Evolutionary conservation across 2,888 invertebrate species (phyloP).

Genomic region (Ligdia adustata): DNA sequence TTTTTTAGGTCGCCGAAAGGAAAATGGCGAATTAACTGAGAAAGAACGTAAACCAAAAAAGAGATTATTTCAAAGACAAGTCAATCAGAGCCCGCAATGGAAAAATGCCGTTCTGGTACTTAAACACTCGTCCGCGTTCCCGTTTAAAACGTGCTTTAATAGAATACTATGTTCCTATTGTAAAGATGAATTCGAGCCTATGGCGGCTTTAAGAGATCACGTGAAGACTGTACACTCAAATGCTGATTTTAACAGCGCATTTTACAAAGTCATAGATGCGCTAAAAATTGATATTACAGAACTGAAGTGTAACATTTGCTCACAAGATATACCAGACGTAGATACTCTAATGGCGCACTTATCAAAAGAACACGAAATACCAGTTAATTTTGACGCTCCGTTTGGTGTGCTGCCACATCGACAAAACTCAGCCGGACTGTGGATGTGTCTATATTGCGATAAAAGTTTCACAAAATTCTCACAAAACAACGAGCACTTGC

Average conservation of each 20-base stretch:
- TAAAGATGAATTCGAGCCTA: constrained; percentile 73
- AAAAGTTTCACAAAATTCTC: constrained; percentile 71
- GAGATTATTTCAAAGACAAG: constrained; percentile 77
- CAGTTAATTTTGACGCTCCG: constrained; percentile 69
- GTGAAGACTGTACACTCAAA: constrained; percentile 62
- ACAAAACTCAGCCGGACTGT: constrained; percentile 62
- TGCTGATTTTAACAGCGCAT: constrained; percentile 73
- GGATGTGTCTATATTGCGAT: constrained; percentile 74
- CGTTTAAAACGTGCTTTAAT: constrained; percentile 78
- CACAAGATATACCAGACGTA: constrained; percentile 56
- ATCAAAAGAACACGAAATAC: constrained; percentile 60
- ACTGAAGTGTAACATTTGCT: constrained; percentile 68
- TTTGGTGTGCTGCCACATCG: constrained; percentile 75
- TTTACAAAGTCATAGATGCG: constrained; percentile 74
- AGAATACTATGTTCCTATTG: constrained; percentile 76
- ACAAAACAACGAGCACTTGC: constrained; percentile 70
- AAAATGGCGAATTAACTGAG: constrained; percentile 64
- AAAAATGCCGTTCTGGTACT: constrained; percentile 75
- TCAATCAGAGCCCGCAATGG: constrained; percentile 76
- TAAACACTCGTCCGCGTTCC: constrained; percentile 72
- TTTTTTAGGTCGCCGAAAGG: constrained; percentile 76
- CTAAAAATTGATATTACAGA: constrained; percentile 74
- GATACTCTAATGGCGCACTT: constrained; percentile 71
- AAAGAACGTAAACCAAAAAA: constrained; percentile 75
- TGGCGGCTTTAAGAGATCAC: constrained; percentile 69